Evolutionary conservation across 2,797 vertebrate genomes (phyloP), one percentile per base, ranked within the genome.

Genomic region (Tapera naevia): DNA sequence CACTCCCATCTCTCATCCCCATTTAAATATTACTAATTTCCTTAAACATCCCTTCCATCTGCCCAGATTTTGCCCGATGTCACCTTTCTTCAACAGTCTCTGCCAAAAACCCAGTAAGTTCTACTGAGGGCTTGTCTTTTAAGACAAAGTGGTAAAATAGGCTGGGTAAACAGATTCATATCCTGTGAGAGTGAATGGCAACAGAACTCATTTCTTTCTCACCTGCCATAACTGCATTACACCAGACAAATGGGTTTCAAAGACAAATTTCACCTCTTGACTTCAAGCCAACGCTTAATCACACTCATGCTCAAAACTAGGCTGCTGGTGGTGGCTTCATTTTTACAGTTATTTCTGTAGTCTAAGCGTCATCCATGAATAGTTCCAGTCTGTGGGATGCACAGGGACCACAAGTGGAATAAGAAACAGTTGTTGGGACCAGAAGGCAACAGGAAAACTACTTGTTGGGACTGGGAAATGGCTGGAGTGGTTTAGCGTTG

Each of bases 21-120:
- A 91, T 96, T 97, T 93, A 96, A 97, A 95, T 81, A 88, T 95
- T 92, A 96, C 85, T 96, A 88, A 96, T 96, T 81, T 90, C 92
- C 88, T 95, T 93, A 88, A 94, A 95, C 85, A 79, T 82, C 96
- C 95, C 92, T 93, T 90, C 97, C 35, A 74, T 95, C 95, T 91
- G 92, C 90, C 86, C 88, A 82, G 90, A 81, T 94, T 97, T 96
- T 92, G 94, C 73, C 93, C 53, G 87, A 81, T 94, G 88, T 94
- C 96, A 95, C 91, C 89, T 94, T 94, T 78, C 93, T 90, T 74
- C 94, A 76, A 82, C 1, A 3, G 73, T 75, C 32, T 87, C 80
- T 87, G 93, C 93, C 94, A 95, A 95, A 88, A 96, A 71, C 35
- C 51, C 81, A 80, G 94, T 78, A 46, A 70, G 46, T 67, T 93